Base-by-base conservation (phyloP, 2,797 vertebrate genomes). In the Neopelma chrysocephalum region DNA sequence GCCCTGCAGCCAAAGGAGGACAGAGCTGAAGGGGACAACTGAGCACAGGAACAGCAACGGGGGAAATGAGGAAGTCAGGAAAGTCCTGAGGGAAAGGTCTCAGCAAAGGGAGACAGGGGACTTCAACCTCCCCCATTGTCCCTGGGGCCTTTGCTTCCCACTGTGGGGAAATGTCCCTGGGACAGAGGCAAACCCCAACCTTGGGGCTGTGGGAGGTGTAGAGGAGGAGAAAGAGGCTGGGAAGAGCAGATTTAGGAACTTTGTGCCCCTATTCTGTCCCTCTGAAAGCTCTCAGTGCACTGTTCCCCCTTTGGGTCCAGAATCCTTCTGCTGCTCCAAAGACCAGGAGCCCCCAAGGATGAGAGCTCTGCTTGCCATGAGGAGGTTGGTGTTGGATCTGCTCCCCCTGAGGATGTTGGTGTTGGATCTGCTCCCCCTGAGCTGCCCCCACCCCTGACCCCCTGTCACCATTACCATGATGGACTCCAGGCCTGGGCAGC, bases 351-450 rank as follows among this genome's bases (percentile, higher is more conserved):
- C 40, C 32, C 32, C 17, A 36, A 22, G 34, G 38, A 53, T 19
- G 38, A 36, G 38, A 57, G 23, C 18, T 29, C 38, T 54, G 5
- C 45, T 34, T 68, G 50, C 29, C 32, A 32, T 12, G 11, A 18
- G 21, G 62, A 40, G 0, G 0, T 12, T 65, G 29, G 8, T 10
- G 4, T 51, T 22, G 60, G n/a, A 54, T 7, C 16, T 32, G 3
- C 66, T 56, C 32, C 20, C 22, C 32, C n/a, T 12, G 11, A 18
- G 21, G 62, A 40, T 0, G 0, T 12, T 65, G 29, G 8, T 10
- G 4, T 51, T 22, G 60, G n/a, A 54, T 7, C 16, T 32, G 3
- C 66, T 56, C 32, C 20, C 22, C 45, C 54, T n/a, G 50, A 50
- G 23, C 47, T 48, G 47, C 47, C 25, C 22, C 13, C 47, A 47